Evolutionary conservation across 2,797 vertebrate genomes (phyloP).

Genomic region (Anguilla pacifica): DNA sequence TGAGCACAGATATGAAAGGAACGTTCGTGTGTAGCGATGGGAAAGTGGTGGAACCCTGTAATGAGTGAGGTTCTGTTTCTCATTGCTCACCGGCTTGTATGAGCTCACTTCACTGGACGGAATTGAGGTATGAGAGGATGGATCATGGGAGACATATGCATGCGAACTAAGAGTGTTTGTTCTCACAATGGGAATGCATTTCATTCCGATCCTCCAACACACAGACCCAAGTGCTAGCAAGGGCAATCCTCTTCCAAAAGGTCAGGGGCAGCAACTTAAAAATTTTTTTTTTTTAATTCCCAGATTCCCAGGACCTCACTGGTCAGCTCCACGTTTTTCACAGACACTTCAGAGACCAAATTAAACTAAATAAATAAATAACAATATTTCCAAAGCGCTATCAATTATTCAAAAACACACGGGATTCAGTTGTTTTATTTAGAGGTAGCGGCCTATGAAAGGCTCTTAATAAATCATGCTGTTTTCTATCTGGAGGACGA

Average conservation of each 20-base stretch:
- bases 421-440: conserved; percentile 8
- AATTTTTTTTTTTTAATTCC: not conserved
- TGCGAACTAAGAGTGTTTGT: no score
- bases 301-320: not conserved
- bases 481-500: not conserved
- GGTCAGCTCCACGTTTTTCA: not conserved
- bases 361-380: not conserved
- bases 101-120: not conserved
- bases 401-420: not conserved
- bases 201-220: not conserved
- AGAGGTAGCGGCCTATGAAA: conserved; percentile 6
- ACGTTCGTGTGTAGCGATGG: not conserved
- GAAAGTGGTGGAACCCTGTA: not conserved
- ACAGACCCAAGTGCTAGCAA: not conserved
- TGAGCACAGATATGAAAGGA: not conserved
- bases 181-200: not conserved
- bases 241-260: not conserved
- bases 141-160: no score
- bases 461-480: conserved; percentile 6
- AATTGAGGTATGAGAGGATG: not conserved
- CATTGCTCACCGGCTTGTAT: not conserved
- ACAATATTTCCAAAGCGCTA: conserved; percentile 11
- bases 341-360: not conserved
- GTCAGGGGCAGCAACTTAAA: not conserved
- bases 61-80: not conserved